A percentile compares a stretch with the other conserved stretches of the same genome.
Evolutionary conservation across 2,113 vertebrate species (phyloP).

Genomic region (Colinus virginianus): DNA sequence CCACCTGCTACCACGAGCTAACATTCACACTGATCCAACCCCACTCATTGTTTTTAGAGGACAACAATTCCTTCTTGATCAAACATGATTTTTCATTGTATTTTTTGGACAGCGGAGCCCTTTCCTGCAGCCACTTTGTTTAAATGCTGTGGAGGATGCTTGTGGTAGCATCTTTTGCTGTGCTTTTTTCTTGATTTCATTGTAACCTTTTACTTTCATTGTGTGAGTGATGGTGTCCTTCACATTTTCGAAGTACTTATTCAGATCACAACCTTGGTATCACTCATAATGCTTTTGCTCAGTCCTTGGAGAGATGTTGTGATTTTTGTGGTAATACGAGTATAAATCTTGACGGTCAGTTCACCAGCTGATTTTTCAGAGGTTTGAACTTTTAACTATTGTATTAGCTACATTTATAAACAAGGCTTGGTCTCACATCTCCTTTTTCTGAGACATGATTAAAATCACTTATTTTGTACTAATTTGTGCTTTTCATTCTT

Average conservation of each 20-base stretch:
- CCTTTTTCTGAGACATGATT: background rate
- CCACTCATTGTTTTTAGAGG: background rate
- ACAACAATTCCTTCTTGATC: conserved; percentile 1
- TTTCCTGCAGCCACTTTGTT: background rate
- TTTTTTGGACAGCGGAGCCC: background rate
- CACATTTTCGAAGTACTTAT: background rate
- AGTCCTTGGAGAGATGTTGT: background rate
- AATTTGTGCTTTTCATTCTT: background rate
- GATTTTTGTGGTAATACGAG: background rate
- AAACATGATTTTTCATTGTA: background rate
- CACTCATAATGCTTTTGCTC: background rate
- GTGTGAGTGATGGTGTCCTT: background rate
- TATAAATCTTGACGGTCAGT: background rate
- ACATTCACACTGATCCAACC: background rate
- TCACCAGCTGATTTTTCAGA: background rate
- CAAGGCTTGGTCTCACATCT: background rate
- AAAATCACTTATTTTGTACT: background rate
- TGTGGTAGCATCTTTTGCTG: background rate
- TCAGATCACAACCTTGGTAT: background rate
- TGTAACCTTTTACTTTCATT: background rate
- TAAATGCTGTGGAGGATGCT: background rate
- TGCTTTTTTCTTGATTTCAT: background rate
- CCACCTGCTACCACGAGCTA: background rate
- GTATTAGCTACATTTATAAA: background rate
- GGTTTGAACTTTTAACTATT: background rate